Base-by-base conservation (phyloP, 2,888 invertebrate species). In the Chrysolina oricalcia region DNA sequence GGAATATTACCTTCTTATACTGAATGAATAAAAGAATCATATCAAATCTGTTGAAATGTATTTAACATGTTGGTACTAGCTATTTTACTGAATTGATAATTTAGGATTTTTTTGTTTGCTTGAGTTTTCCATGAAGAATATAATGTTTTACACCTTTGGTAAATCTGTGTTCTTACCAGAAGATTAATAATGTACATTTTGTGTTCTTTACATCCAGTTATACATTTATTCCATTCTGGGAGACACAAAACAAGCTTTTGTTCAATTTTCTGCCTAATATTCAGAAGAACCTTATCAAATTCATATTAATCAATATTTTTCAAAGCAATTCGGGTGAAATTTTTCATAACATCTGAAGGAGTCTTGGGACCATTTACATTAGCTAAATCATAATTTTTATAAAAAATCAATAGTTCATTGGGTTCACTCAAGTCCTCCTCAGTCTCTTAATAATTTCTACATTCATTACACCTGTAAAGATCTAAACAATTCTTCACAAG, bases 401-500 rank as follows among this genome's bases (percentile, higher is more conserved):
- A 50, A 48, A 48, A 48, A n/a, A 48, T 48, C 17, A 48, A n/a
- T 9, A 50, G 50, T 50, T 50, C 50, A 50, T 50, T n/a, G n/a
- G 50, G 50, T 50, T 50, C 50, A n/a, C n/a, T n/a, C 13, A 50
- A n/a, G 50, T 50, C 50, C n/a, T 50, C 50, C 50, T 50, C 50
- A 15, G 8, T n/a, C n/a, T 50, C n/a, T n/a, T 15, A 50, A 50
- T n/a, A 13, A 5, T 50, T 50, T 50, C n/a, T 50, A 17, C 50
- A 50, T 15, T 50, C 50, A 13, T 50, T 50, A n/a, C 50, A 50
- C n/a, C n/a, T 50, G 19, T n/a, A 50, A n/a, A n/a, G 8, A 50
- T 50, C 50, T n/a, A 50, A 50, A 50, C 50, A 50, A 15, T 50
- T 50, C n/a, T 50, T 50, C n/a, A 50, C 50, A n/a, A 50, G 50